Percentiles rank a stretch among this genome's conserved stretches.
These are phyloP conservation scores for Steinernema feltiae DNA, from an alignment of 1,140 invertebrate genomes.

Conservation along the genomic window DNA sequence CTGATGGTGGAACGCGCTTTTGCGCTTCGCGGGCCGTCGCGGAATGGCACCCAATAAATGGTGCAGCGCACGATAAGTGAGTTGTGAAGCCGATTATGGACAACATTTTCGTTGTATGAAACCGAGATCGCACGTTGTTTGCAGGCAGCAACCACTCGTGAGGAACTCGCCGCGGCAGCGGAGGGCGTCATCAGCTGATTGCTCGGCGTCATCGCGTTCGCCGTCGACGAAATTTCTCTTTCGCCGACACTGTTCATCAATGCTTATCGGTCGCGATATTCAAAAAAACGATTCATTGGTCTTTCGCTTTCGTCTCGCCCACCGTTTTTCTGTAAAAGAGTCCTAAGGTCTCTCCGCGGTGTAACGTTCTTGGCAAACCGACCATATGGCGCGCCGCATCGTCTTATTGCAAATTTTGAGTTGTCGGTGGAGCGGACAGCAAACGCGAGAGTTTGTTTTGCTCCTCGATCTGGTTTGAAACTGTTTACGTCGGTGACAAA, in stretches of 20 bases:
- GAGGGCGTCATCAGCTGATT: neutral
- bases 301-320: conserved; percentile 6
- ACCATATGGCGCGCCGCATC: too few species aligned
- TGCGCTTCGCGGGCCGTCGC: neutral
- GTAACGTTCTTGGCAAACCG: too few species aligned
- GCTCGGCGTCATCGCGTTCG: neutral
- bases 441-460: too few species aligned
- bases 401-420: too few species aligned
- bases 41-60: neutral
- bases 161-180: too few species aligned
- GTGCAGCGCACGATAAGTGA: too few species aligned
- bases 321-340: neutral
- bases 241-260: neutral
- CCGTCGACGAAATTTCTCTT: neutral
- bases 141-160: too few species aligned
- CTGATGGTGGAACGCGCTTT: neutral
- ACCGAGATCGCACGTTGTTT: too few species aligned
- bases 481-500: neutral
- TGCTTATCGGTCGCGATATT: neutral
- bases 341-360: neutral
- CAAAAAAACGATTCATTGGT: neutral
- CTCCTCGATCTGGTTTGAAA: neutral
- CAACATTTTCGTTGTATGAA: neutral
- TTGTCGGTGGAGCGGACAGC: too few species aligned
- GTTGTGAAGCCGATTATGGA: too few species aligned